These are phyloP conservation scores for Manduca sexta DNA, from an alignment of 1,140 invertebrate species.

Conservation along the genomic window DNA sequence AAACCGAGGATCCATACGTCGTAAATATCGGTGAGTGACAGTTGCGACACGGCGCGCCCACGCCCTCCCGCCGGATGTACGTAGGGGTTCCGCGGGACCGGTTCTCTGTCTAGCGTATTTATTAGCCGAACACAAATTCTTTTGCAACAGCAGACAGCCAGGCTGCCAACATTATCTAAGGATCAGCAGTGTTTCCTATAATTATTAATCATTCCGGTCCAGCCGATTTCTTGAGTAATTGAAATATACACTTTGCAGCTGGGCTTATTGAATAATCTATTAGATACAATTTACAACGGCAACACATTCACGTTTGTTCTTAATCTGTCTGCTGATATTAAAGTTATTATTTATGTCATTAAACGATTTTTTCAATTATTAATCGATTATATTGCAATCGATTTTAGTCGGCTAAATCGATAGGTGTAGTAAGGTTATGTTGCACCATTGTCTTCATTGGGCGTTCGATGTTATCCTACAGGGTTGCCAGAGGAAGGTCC, in stretches of 20 bases:
- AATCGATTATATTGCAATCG: conserved; percentile 7
- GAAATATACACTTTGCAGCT: conserved; percentile 50
- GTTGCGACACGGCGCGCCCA: conserved; percentile 51
- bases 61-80: conserved; percentile 63
- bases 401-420: neutral
- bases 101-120: conserved; percentile 53
- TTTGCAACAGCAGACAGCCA: conserved; percentile 68
- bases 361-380: conserved; percentile 22
- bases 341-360: conserved; percentile 44
- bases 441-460: too few relatives aligned
- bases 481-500: conserved; percentile 64
- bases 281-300: conserved; percentile 43
- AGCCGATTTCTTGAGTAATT: conserved; percentile 33
- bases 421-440: too few relatives aligned
- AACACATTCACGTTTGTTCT: conserved; percentile 27
- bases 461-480: conserved; percentile 29
- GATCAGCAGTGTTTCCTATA: conserved; percentile 66
- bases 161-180: conserved; percentile 51
- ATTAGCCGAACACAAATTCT: conserved; percentile 30
- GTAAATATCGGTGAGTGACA: conserved; percentile 61
- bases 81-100: conserved; percentile 66
- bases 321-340: conserved; percentile 30
- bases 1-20: conserved; percentile 42
- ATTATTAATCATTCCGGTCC: conserved; percentile 53
- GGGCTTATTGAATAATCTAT: conserved; percentile 52